Evolutionary conservation across 2,797 vertebrate species (phyloP).

Genomic region (Choloepus didactylus): DNA sequence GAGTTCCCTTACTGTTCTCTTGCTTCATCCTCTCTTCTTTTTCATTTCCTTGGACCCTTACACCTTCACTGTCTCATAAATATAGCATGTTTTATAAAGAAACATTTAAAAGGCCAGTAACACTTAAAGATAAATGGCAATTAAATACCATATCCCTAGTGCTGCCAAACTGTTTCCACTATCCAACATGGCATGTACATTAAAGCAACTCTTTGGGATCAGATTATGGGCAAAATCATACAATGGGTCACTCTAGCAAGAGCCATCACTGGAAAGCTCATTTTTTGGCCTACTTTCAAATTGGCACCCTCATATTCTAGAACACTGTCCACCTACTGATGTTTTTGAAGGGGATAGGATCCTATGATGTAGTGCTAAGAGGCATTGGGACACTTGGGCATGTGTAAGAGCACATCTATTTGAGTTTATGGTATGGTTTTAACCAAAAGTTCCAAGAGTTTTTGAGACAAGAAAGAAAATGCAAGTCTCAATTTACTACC

Average conservation of each 20-base stretch:
- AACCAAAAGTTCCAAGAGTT: background rate
- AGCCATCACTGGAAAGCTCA: slow-evolving; percentile 43
- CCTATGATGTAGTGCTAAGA: background rate
- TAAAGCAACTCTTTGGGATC: slow-evolving; percentile 58
- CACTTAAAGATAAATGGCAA: slow-evolving; percentile 54
- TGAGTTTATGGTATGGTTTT: slow-evolving; percentile 48
- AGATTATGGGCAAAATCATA: slow-evolving; percentile 44
- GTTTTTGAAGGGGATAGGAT: slow-evolving; percentile 25
- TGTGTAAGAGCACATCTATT: background rate
- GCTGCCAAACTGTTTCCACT: slow-evolving; percentile 48
- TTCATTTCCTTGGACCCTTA: slow-evolving; percentile 19
- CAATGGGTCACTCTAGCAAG: slow-evolving; percentile 50
- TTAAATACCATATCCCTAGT: slow-evolving; percentile 39
- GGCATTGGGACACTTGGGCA: background rate
- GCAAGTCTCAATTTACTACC: slow-evolving; percentile 47
- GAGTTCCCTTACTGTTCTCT: slow-evolving; percentile 23
- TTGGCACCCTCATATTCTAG: background rate
- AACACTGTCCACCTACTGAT: background rate
- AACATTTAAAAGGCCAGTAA: slow-evolving; percentile 38
- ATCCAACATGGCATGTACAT: slow-evolving; percentile 62
- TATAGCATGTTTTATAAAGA: background rate
- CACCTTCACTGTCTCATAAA: slow-evolving; percentile 36
- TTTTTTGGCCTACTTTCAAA: slow-evolving; percentile 7
- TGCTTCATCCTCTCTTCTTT: slow-evolving; percentile 49
- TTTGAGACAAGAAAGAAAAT: slow-evolving; percentile 60